Conservation (phyloP, 2,888 invertebrate species). For the Pachycephus smyrnensis region DNA sequence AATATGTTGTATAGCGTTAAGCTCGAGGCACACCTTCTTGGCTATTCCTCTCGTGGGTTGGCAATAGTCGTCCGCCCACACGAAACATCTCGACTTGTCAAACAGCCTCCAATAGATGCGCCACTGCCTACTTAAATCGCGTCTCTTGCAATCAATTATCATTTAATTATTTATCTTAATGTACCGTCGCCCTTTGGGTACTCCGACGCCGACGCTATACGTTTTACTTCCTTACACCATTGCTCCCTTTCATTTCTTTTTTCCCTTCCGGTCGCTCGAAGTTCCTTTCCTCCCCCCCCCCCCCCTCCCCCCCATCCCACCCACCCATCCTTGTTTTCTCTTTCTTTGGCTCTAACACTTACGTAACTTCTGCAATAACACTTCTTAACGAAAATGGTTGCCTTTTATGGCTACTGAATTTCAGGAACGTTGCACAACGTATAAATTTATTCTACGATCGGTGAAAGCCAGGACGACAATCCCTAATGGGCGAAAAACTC, state of each 20-base stretch:
- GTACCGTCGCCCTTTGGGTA: background rate
- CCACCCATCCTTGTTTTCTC: background rate
- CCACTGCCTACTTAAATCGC: background rate
- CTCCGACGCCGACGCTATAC: background rate
- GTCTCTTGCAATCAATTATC: conserved; percentile 27
- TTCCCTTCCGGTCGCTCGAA: background rate
- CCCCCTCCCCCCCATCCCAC: background rate
- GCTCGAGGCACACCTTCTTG: conserved; percentile 43
- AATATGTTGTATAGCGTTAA: background rate
- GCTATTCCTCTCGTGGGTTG: conserved; percentile 34
- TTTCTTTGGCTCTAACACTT: background rate
- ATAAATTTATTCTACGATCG: background rate
- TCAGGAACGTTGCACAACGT: background rate
- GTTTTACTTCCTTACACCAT: background rate
- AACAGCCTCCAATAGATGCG: conserved; percentile 30
- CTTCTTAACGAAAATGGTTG: background rate
- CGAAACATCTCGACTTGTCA: conserved; percentile 39
- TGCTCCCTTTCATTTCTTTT: conserved; percentile 16
- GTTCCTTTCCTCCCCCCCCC: background rate
- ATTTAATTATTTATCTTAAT: conserved; percentile 31
- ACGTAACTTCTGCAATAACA: background rate
- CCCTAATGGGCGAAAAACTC: background rate
- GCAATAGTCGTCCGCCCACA: conserved; percentile 44
- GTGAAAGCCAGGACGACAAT: background rate
- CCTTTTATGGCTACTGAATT: conserved; percentile 10